Evolutionary conservation across 2,113 vertebrate species (phyloP), one percentile per base, ranked within the genome.

Genomic region (Perca schrenkii): DNA sequence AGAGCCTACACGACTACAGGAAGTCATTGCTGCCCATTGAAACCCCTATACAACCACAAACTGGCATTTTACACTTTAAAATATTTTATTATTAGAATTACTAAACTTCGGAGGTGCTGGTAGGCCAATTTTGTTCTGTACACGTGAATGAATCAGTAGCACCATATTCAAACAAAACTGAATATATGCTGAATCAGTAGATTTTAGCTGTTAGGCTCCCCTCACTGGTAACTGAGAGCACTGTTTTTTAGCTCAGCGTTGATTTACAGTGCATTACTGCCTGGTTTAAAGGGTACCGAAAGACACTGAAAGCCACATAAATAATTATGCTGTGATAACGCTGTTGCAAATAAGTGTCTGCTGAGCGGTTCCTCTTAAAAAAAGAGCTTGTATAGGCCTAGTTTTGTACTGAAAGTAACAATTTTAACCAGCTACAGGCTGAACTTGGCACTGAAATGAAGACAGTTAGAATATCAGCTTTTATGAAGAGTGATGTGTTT

Each of bases 201-300:
- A 61, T 57, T 73, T 65, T 57, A 43, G 52, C 25, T 8, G 25
- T 40, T 28, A 40, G 63, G 49, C 72, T 54, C 79, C 56, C 21
- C 65, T 70, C 16, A 50, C 25, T 64, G 73, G 46, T 46, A 22
- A 74, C 53, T 58, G 8, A 58, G n/a, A 58, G 61, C 19, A n/a
- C 1, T 56, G 43, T 21, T 54, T 10, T 21, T 10, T 1, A 56
- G 58, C 50, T 49, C 61, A 66, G 21, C 28, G 16, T 34, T 21
- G 10, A 57, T 1, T 57, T 61, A 49, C 43, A 49, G 49, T 16
- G 0, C 2, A 61, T 36, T 8, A n/a, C 36, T 31, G 49, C 19
- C 10, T 34, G 49, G 12, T 79, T 63, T 22, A 8, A 36, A 57
- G 4, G 31, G 16, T 4, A 49, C 7, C 21, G 6, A 54, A 43